Evolutionary conservation across 1,140 invertebrate species (phyloP), one percentile per base, ranked within the genome.

Genomic region (Zaprionus gabonicus): DNA sequence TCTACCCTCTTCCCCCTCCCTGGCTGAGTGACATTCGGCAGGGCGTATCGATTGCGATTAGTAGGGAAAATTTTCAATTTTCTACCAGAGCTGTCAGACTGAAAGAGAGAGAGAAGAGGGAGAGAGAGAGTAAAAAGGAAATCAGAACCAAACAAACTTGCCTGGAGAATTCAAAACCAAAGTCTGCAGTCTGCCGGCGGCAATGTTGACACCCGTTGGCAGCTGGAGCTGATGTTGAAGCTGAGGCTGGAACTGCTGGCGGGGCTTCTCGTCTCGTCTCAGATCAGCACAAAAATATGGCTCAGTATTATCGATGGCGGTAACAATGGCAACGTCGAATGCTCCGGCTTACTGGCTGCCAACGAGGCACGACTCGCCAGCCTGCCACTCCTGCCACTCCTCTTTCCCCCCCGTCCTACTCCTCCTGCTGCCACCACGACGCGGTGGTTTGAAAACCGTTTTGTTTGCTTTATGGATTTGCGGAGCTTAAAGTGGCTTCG

Each of bases 381-480:
- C 46, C 20, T 13, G 9, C 17, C 34, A 5, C 55, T 31, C 12
- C 28, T 4, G n/a, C 28, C 3, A 2, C 15, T 6, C 4, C 44
- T 5, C 12, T 15, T 12, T 4, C 27, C 13, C 10, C 10, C 7
- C 1, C n/a, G 20, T 17, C 10, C n/a, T 20, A 28, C 6, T 13
- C 17, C 5, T 12, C 17, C 28, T 36, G 15, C n/a, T 58, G 49
- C 41, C 38, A 15, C 71, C 65, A 59, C 59, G 60, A 75, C 72
- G 77, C 77, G 80, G 85, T 88, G 77, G 85, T 88, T 88, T 85
- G 85, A 88, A 88, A 88, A 85, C 85, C 85, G 85, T 90, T 88
- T 90, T 91, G 88, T 91, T 91, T 91, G 88, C 88, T 74, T 91
- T 91, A 91, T 91, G 88, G 88, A 91, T 91, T 91, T 91, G 84